Conservation (phyloP, 2,797 vertebrate genomes). For the Arrhamphus sclerolepis region DNA sequence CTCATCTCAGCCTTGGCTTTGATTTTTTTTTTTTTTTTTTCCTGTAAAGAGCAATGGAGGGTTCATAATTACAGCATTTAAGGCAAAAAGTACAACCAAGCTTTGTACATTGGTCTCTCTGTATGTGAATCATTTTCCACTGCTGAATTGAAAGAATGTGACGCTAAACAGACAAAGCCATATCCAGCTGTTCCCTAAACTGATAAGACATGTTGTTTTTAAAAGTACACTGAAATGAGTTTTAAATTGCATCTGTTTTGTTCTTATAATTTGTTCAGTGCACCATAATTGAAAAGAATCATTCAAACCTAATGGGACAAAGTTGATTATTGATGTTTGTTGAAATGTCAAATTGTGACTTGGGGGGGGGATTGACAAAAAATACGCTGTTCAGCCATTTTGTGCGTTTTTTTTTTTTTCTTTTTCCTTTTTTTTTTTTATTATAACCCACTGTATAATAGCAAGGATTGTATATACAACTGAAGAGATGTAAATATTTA, state of each 20-base stretch:
- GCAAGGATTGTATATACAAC: constrained; percentile 86
- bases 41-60: constrained; percentile 17
- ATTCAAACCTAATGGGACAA: constrained; percentile 42
- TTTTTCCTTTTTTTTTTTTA: constrained; percentile 70
- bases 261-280: constrained; percentile 31
- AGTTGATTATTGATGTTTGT: constrained; percentile 56
- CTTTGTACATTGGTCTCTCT: constrained; percentile 38
- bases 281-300: constrained; percentile 48
- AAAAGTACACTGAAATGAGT: constrained; percentile 58
- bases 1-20: constrained; percentile 49
- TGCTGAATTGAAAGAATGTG: constrained; percentile 68
- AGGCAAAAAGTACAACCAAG: constrained; percentile 39
- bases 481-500: constrained; percentile 89
- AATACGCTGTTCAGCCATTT: constrained; percentile 80
- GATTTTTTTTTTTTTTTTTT: constrained; percentile 3
- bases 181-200: constrained; percentile 70
- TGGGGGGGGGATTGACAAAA: constrained; percentile 37
- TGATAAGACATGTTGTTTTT: constrained; percentile 60
- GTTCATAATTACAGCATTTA: constrained; percentile 37
- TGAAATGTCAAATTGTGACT: constrained; percentile 55
- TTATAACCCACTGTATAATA: constrained; percentile 83
- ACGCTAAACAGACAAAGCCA: constrained; percentile 71
- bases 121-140: constrained; percentile 48
- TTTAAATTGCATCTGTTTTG: constrained; percentile 59
- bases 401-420: constrained; percentile 76